phyloP scores from a whole-genome alignment of 2,888 invertebrate species.

The Lycaena phlaeas region DNA sequence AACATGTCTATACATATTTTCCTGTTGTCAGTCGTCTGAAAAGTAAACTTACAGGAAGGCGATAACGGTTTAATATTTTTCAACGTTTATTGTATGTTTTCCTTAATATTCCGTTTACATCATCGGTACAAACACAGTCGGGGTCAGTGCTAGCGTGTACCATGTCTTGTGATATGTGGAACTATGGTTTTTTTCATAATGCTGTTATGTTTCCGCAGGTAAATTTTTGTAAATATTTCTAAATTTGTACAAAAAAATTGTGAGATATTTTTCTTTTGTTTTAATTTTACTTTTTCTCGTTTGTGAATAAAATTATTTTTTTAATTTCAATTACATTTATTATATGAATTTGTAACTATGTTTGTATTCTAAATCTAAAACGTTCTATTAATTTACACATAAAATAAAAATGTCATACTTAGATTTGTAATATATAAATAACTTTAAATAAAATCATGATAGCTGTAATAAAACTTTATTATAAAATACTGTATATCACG shows the following conservation, averaged over 20 bases:
- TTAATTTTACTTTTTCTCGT: background rate
- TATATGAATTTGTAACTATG: too few relatives aligned
- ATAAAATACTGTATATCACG: constrained; percentile 9
- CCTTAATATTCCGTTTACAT: constrained; percentile 16
- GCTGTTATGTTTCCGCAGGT: constrained; percentile 24
- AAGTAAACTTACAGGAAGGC: constrained; percentile 24
- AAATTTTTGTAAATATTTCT: constrained; percentile 9
- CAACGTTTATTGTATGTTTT: constrained; percentile 17
- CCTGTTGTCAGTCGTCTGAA: constrained; percentile 27
- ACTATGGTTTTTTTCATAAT: constrained; percentile 23
- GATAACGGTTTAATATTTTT: constrained; percentile 19
- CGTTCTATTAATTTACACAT: too few relatives aligned
- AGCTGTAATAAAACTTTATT: constrained; percentile 4
- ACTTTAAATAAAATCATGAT: constrained; percentile 7
- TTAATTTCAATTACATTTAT: too few relatives aligned
- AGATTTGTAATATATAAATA: too few relatives aligned
- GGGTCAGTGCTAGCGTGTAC: too few relatives aligned
- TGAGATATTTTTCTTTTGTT: background rate
- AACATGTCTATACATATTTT: constrained; percentile 17
- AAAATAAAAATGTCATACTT: too few relatives aligned
- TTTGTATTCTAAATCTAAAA: too few relatives aligned
- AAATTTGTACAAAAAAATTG: too few relatives aligned
- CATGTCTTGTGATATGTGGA: constrained; percentile 23
- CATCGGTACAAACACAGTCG: too few relatives aligned
- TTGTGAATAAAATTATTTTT: too few relatives aligned